Evolutionary conservation across 2,797 vertebrate species (phyloP).

Genomic region (Diglossa cyanea): DNA sequence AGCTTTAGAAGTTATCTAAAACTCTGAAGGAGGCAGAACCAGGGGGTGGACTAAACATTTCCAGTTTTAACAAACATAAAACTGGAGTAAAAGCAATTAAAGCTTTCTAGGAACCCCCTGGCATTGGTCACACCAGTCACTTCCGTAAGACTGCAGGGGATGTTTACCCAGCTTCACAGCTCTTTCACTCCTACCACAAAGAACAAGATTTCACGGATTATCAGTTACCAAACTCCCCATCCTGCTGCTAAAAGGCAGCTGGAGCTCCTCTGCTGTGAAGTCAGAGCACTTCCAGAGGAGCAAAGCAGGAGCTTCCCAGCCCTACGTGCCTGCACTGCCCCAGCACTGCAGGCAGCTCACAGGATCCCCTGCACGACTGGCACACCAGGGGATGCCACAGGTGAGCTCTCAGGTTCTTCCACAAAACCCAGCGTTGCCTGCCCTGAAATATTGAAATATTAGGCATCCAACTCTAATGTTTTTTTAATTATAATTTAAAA

Average conservation of each 20-base stretch:
- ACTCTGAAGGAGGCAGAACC: neutral
- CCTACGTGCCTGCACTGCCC: neutral
- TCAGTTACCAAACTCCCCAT: neutral
- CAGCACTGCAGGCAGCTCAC: rapidly evolving
- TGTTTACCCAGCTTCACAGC: neutral
- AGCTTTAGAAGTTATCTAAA: neutral
- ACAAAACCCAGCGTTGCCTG: neutral
- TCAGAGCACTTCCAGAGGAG: neutral
- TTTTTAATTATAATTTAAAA: neutral
- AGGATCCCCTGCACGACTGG: neutral
- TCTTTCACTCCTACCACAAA: neutral
- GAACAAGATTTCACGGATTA: neutral
- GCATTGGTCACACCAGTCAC: neutral
- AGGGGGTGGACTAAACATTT: neutral
- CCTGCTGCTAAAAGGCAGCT: neutral
- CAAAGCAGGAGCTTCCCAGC: neutral
- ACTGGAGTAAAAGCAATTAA: neutral
- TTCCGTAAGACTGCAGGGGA: neutral
- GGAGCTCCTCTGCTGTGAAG: neutral
- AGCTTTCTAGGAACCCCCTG: neutral
- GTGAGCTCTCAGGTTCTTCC: neutral
- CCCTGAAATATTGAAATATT: neutral
- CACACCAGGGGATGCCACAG: neutral
- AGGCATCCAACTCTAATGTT: neutral
- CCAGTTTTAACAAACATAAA: neutral